A percentile compares a stretch with the other conserved stretches of the same genome.
These are phyloP conservation scores for Girardinichthys multiradiatus DNA, from an alignment of 2,113 vertebrate genomes.

Conservation along the genomic window DNA sequence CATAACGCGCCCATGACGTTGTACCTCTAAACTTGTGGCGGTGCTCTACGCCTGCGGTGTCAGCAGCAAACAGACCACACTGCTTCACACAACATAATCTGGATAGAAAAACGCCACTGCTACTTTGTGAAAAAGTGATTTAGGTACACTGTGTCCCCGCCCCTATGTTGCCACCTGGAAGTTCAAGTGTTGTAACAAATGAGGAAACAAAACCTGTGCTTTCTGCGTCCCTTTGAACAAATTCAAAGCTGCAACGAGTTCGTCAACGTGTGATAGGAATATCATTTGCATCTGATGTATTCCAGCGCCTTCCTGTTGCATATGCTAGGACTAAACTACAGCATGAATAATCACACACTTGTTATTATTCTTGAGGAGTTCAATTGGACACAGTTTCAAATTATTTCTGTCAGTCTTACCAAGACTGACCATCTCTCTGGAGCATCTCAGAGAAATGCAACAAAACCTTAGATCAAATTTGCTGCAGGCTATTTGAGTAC, in stretches of 20 bases:
- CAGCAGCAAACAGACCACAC: background rate
- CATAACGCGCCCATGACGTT: background rate
- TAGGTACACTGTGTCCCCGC: slow-evolving; percentile 27
- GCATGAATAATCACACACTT: slow-evolving; percentile 2
- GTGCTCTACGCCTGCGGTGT: background rate
- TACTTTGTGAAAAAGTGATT: slow-evolving; percentile 20
- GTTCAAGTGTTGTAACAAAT: slow-evolving; percentile 4
- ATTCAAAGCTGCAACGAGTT: background rate
- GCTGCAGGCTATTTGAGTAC: slow-evolving; percentile 7
- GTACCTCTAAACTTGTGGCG: background rate
- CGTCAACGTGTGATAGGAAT: background rate
- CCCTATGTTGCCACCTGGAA: slow-evolving; percentile 14
- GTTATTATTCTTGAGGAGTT: too few relatives aligned
- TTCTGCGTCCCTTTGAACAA: too few relatives aligned
- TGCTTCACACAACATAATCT: slow-evolving; percentile 18
- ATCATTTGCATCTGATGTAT: background rate
- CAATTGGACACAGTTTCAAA: too few relatives aligned
- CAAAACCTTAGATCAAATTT: background rate
- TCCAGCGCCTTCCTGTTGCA: background rate
- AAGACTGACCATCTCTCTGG: too few relatives aligned
- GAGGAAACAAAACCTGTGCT: background rate
- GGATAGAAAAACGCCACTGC: slow-evolving; percentile 23
- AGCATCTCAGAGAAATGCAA: too few relatives aligned
- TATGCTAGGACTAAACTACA: slow-evolving; percentile 3
- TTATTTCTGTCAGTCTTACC: too few relatives aligned